Evolutionary conservation across 2,888 invertebrate species (phyloP).

Genomic region (Augiades crinisus): DNA sequence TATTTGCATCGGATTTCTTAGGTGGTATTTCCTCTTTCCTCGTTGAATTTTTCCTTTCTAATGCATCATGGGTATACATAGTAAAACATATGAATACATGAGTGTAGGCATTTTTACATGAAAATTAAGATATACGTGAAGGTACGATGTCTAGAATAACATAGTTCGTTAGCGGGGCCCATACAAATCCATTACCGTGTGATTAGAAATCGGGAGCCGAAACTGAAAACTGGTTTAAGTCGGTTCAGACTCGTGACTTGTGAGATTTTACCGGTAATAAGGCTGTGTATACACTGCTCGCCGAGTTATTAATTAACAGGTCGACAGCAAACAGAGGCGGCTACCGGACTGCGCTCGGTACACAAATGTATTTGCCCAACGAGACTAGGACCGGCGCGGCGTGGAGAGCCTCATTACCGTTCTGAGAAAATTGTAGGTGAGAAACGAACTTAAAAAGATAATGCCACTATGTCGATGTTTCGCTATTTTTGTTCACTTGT

Average conservation of each 20-base stretch:
- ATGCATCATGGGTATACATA: no score
- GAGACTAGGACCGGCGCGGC: slow-evolving; percentile 62
- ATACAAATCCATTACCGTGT: slow-evolving; percentile 52
- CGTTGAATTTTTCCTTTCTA: no score
- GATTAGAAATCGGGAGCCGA: slow-evolving; percentile 66
- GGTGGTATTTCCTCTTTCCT: no score
- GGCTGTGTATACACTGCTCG: slow-evolving; percentile 76
- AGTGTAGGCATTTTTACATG: not conserved
- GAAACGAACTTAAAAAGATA: slow-evolving; percentile 73
- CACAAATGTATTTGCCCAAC: slow-evolving; percentile 66
- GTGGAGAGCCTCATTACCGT: slow-evolving; percentile 76
- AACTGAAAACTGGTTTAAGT: slow-evolving; percentile 63
- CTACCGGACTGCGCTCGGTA: slow-evolving; percentile 75
- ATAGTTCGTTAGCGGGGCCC: slow-evolving; percentile 36
- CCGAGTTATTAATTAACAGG: slow-evolving; percentile 81
- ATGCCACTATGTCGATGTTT: slow-evolving; percentile 49
- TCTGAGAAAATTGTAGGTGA: slow-evolving; percentile 77
- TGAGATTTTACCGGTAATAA: slow-evolving; percentile 81
- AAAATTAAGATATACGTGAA: not conserved
- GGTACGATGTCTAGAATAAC: slow-evolving; percentile 4
- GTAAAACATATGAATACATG: no score
- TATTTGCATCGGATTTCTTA: no score
- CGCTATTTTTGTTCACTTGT: slow-evolving; percentile 46
- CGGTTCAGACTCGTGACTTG: slow-evolving; percentile 74
- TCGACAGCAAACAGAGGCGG: slow-evolving; percentile 78